phyloP scores from a whole-genome alignment of 1,140 invertebrate genomes.

The roundworm (Caenorhabditis elegans) region DNA sequence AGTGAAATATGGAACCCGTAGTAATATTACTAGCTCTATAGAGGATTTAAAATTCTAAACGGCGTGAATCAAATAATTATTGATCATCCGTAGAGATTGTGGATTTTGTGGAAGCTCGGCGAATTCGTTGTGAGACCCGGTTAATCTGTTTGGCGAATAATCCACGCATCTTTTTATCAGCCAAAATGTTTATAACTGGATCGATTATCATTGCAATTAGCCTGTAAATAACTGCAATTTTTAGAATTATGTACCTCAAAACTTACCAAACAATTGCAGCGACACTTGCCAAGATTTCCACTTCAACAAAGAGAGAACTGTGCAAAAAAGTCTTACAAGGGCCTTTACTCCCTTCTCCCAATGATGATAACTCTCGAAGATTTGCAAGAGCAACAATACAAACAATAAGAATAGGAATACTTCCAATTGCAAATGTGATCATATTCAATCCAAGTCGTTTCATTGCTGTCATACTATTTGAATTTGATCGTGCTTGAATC shows the following conservation, averaged over 20 bases:
- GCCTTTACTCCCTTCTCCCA: slow-evolving; percentile 42
- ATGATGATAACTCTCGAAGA: slow-evolving; percentile 33
- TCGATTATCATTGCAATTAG: slow-evolving; percentile 43
- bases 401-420: slow-evolving; percentile 49
- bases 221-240: slow-evolving; percentile 9
- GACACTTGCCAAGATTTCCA: slow-evolving; percentile 51
- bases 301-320: slow-evolving; percentile 49
- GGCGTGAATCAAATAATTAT: too few relatives aligned
- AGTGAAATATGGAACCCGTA: too few relatives aligned
- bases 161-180: slow-evolving; percentile 31
- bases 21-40: too few relatives aligned
- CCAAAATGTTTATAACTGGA: slow-evolving; percentile 39
- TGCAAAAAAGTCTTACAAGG: slow-evolving; percentile 52
- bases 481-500: slow-evolving; percentile 6
- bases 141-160: not conserved
- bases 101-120: not conserved
- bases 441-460: slow-evolving; percentile 53
- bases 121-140: not conserved
- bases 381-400: slow-evolving; percentile 47
- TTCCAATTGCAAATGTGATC: slow-evolving; percentile 50
- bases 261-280: slow-evolving; percentile 52
- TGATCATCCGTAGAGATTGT: not conserved
- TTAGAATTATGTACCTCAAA: too few relatives aligned
- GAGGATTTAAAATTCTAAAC: too few relatives aligned
- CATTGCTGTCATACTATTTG: slow-evolving; percentile 46